Base-by-base conservation (phyloP, 2,113 vertebrate genomes). In the Hypomesus transpacificus region DNA sequence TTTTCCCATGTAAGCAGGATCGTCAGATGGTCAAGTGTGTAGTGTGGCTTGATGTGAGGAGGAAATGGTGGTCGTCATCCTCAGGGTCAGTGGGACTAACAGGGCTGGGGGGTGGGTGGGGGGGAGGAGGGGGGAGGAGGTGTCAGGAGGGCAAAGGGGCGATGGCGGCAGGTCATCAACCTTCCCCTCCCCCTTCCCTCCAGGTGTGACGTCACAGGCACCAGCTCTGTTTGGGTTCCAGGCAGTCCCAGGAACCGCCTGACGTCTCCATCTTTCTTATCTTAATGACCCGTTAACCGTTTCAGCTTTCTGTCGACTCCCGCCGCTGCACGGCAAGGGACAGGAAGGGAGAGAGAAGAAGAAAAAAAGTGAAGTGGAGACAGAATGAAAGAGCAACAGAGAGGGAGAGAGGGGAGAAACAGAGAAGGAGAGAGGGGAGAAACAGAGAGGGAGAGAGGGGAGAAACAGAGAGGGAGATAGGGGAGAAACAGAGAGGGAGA, bases 201-300 rank as follows among this genome's bases (percentile, higher is more conserved):
- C 66, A 74, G 39, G 75, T 75, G 72, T 84, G 69, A 82, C 68
- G 56, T 69, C 82, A 76, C 13, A 80, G 76, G 80, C 75, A 75
- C 77, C 78, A 71, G 81, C 39, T 39, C 79, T 86, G 87, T 88
- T 87, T 88, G 82, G 77, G 81, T 90, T 90, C 73, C 80, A 86
- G 80, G 20, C 75, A 70, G 71, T 85, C 82, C 84, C 74, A 75
- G 73, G 82, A 88, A 89, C 85, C 57, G 78, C 75, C 76, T 81
- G 84, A 84, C 69, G 80, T 85, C 86, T 90, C 79, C 64, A 71
- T 65, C 78, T 73, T 85, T 80, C 84, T 89, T 85, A 85, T 89
- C 86, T 92, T 89, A 85, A 87, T 87, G 85, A 84, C 84, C 84
- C 79, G 85, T 89, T 91, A 87, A 93, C 87, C 68, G 77, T 83